A percentile compares a stretch with the other conserved stretches of the same genome.
Conservation (phyloP, 2,797 vertebrate genomes). For the Lutjanus campechanus region DNA sequence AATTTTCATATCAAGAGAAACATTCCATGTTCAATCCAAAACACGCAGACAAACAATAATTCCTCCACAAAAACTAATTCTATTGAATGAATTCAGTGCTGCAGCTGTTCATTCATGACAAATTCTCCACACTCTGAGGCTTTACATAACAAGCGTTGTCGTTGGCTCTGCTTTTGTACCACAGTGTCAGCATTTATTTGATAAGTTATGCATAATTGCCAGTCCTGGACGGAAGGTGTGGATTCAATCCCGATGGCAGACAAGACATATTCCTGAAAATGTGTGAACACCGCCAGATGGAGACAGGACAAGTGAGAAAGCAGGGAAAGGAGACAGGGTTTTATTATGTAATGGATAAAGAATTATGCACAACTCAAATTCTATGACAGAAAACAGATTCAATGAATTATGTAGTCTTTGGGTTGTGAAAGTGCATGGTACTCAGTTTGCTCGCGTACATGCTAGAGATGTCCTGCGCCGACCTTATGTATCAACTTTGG, state of each 20-base stretch:
- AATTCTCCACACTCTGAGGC: not conserved
- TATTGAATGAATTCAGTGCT: not conserved
- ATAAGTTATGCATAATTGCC: constrained; percentile 19
- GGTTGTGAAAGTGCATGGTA: not conserved
- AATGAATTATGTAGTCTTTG: not conserved
- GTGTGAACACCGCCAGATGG: constrained; percentile 19
- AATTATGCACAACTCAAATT: not conserved
- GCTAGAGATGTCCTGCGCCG: too few species aligned
- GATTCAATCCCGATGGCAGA: constrained; percentile 13
- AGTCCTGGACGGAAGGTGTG: constrained; percentile 26
- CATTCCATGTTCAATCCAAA: not conserved
- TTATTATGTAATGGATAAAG: not conserved
- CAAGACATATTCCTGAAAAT: constrained; percentile 4
- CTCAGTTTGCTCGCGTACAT: not conserved
- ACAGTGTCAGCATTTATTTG: constrained; percentile 11
- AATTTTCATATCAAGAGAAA: not conserved
- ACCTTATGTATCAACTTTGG: too few species aligned
- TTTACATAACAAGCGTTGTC: not conserved
- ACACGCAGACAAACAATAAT: not conserved
- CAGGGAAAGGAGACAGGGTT: not conserved
- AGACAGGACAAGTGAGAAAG: not conserved
- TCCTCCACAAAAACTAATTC: not conserved
- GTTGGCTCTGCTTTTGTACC: not conserved
- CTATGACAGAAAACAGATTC: not conserved
- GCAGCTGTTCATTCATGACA: constrained; percentile 25